A percentile compares a stretch with the other conserved stretches of the same genome.
phyloP scores from a whole-genome alignment of 2,797 vertebrate species.

The Glossophaga mutica region DNA sequence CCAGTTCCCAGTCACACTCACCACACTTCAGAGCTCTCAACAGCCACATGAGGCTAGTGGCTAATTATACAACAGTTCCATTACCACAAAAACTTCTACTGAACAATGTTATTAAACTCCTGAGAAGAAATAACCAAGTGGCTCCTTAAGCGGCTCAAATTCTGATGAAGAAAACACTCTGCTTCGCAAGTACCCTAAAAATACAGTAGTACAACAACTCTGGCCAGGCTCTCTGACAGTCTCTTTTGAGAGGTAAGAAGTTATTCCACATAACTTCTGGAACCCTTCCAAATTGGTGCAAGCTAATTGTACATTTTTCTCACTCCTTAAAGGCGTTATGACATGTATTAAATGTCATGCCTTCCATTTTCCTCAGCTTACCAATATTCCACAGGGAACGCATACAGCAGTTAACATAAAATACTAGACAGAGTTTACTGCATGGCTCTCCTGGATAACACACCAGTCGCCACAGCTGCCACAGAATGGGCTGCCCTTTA shows the following conservation, averaged over 20 bases:
- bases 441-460: background rate
- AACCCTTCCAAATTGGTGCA: background rate
- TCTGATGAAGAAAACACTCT: background rate
- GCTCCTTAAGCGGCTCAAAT: background rate
- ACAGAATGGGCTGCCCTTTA: background rate
- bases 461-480: background rate
- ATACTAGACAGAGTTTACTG: background rate
- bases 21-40: background rate
- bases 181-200: background rate
- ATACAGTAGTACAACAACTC: background rate
- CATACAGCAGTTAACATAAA: background rate
- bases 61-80: background rate
- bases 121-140: background rate
- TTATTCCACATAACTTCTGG: background rate
- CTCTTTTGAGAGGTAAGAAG: background rate
- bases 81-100: background rate
- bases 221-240: background rate
- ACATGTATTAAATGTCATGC: background rate
- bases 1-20: background rate
- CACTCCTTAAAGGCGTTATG: background rate
- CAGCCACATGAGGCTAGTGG: background rate
- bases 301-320: background rate
- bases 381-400: background rate
- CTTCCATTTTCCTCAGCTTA: background rate
- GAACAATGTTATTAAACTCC: background rate